These are phyloP conservation scores for Molossus alvarezi DNA, from an alignment of 2,797 vertebrate genomes.

Conservation along the genomic window DNA sequence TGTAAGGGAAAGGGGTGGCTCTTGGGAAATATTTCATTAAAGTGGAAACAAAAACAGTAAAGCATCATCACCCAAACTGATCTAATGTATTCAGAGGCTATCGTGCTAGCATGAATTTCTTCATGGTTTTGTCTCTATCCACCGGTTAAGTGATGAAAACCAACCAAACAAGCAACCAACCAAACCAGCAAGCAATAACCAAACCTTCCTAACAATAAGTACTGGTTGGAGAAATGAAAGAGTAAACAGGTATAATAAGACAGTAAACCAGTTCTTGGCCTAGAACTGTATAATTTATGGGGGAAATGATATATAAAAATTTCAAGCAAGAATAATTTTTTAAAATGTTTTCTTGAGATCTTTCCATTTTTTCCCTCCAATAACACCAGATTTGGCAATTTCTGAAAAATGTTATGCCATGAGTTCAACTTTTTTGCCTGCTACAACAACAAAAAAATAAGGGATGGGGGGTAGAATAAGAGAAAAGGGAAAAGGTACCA, in stretches of 20 bases:
- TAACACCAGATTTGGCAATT: neutral
- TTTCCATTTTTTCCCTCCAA: neutral
- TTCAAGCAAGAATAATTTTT: neutral
- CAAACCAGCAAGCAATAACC: neutral
- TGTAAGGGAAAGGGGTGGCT: neutral
- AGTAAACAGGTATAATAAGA: neutral
- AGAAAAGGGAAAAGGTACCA: neutral
- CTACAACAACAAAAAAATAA: neutral
- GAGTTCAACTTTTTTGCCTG: neutral
- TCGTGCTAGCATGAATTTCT: neutral
- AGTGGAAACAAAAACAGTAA: neutral
- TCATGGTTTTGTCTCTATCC: neutral
- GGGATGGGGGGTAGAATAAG: neutral
- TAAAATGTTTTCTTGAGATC: neutral
- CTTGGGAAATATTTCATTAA: neutral
- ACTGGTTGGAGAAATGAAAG: neutral
- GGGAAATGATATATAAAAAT: neutral
- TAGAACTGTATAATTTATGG: neutral
- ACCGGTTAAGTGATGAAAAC: neutral
- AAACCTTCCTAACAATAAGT: neutral
- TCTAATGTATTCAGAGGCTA: neutral
- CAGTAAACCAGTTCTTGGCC: neutral
- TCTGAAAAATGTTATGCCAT: conserved; percentile 5
- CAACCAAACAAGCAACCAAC: neutral
- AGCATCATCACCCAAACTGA: neutral